These are phyloP conservation scores for Cyphomyrmex costatus DNA, from an alignment of 1,140 invertebrate species.

Conservation along the genomic window DNA sequence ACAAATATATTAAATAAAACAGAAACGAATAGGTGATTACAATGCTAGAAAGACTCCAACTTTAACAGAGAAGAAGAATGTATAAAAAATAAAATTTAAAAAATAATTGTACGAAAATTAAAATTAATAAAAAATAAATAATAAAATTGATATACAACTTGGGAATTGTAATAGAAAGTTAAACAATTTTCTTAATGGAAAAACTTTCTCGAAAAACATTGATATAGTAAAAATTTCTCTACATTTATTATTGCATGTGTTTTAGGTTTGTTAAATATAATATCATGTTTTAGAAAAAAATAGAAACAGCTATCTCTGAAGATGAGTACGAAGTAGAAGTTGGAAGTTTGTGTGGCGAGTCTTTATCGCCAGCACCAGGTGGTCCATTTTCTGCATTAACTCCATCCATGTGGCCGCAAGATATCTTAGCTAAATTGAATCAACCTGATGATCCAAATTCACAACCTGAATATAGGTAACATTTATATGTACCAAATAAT, in stretches of 20 bases:
- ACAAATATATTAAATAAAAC: constrained; percentile 17
- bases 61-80: not conserved
- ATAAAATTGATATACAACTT: not conserved
- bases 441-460: constrained; percentile 91
- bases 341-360: constrained; percentile 89
- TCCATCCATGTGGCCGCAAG: constrained; percentile 98
- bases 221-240: not conserved
- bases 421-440: constrained; percentile 94
- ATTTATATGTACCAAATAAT: not conserved
- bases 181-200: not conserved
- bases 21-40: not conserved
- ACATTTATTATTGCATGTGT: not conserved
- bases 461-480: constrained; percentile 89
- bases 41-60: not conserved
- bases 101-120: not conserved
- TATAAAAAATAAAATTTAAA: constrained; percentile 1
- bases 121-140: not conserved
- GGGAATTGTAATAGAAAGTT: not conserved
- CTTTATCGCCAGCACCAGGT: constrained; percentile 91
- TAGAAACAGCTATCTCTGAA: constrained; percentile 93
- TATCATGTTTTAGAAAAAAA: constrained; percentile 88
- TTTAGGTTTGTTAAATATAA: constrained; percentile 45
- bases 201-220: not conserved
- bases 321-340: constrained; percentile 92
- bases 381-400: constrained; percentile 96